Percentiles rank a stretch among this genome's conserved stretches.
Evolutionary conservation across 1,140 invertebrate species (phyloP).

Genomic region (Periplaneta americana): DNA sequence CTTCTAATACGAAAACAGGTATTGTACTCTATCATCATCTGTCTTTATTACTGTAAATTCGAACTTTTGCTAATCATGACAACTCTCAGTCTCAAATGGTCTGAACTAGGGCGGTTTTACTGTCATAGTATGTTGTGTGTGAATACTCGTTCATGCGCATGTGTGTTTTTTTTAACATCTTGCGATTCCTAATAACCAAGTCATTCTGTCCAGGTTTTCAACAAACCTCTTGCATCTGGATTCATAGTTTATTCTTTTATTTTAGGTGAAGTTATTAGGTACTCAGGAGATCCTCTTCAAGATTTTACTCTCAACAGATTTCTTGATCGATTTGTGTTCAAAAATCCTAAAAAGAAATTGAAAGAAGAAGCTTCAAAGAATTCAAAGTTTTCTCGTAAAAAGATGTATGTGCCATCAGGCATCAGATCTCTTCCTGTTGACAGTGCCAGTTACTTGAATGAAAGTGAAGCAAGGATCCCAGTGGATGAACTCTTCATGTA

Average conservation of each 20-base stretch:
- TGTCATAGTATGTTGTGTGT: too few species aligned
- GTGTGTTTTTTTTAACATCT: too few species aligned
- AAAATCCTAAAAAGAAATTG: constrained; percentile 82
- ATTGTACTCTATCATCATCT: too few species aligned
- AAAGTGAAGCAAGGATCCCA: constrained; percentile 3
- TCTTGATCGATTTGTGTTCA: constrained; percentile 91
- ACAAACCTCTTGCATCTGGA: too few species aligned
- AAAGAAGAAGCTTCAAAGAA: neutral
- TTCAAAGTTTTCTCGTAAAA: constrained; percentile 5
- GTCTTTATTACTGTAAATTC: too few species aligned
- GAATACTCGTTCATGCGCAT: too few species aligned
- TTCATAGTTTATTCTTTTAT: constrained; percentile 16
- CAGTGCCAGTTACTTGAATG: constrained; percentile 5
- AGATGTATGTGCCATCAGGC: constrained; percentile 1
- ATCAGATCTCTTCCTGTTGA: constrained; percentile 1
- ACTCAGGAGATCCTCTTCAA: constrained; percentile 86
- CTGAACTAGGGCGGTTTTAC: too few species aligned
- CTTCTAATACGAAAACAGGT: too few species aligned
- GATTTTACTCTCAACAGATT: constrained; percentile 89
- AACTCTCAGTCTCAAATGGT: too few species aligned
- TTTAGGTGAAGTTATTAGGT: constrained; percentile 64
- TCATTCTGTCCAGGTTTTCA: too few species aligned
- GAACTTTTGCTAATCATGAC: too few species aligned
- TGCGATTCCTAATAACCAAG: too few species aligned
- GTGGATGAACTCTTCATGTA: constrained; percentile 15